Evolutionary conservation across 2,888 invertebrate species (phyloP), one percentile per base, ranked within the genome.

Genomic region (Metellina segmentata): DNA sequence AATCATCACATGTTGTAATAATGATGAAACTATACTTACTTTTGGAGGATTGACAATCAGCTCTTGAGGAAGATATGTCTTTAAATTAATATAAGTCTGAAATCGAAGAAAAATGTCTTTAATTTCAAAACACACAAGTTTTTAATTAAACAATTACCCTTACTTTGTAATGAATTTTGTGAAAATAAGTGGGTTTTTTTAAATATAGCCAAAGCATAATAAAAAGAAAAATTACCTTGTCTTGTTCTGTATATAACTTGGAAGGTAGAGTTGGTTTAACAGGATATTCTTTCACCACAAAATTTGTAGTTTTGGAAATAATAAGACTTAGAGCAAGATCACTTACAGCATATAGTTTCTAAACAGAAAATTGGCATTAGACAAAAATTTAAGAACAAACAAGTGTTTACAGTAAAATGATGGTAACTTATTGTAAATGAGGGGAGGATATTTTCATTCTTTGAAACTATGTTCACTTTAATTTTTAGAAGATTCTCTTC

Each of bases 331-430:
- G 97, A 19, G 98, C 98, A 93, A 99, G 96, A 96, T 99, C 99
- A 96, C 99, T 99, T 86, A 98, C 97, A 52, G 99, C 98, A 97
- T 99, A 99, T 95, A 99, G 95, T 97, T 98, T 99, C 98, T 99
- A 95, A 0, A 95, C 94, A 93, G 53, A 70, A 85, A 87, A 93
- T 85, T 51, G 74, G 34, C 7, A n/a, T 51, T 72, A 20, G 7
- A 16, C 16, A 16, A 5, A 6, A 16, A 9, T 61, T 61, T 61
- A 16, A 16, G 8, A 8, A 61, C 7, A 61, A 61, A 34, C 34
- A 34, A 34, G 4, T 34, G 1, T 34, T 34, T 4, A 34, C 34
- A 34, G 34, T 34, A 34, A 2, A 2, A 34, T 34, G 34, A 34
- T 34, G 34, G 34, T 34, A 34, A 34, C 1, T 2, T 2, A 34